Evolutionary conservation across 2,113 vertebrate species (phyloP), one percentile per base, ranked within the genome.

Genomic region (Cygnus atratus): DNA sequence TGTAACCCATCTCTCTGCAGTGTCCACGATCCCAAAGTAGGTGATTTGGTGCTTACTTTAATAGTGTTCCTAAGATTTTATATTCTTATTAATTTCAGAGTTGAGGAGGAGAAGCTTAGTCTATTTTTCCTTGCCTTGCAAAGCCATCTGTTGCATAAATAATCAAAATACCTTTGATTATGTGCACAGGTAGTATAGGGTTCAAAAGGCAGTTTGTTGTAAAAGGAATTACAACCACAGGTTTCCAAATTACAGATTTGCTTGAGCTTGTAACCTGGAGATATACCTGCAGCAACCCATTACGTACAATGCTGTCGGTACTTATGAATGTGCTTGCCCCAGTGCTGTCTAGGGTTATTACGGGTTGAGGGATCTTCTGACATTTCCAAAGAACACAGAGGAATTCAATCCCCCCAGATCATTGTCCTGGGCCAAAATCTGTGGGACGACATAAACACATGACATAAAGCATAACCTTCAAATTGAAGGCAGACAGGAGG

Each of bases 311-410:
- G 25, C 2, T 2, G 1, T 71, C 13, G 70, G 6, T 48, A 43
- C 19, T 35, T 78, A 35, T 0, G 4, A 71, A 29, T 29, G 2
- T 33, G 20, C 13, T 77, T 43, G 39, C 10, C 16, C 6, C 28
- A 10, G 7, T 20, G 7, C 9, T 65, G 15, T 55, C 33, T 61
- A 74, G 29, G n/a, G 17, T 59, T 0, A 0, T 72, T 71, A 48
- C 0, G 0, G 15, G 18, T 39, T 82, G 35, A 62, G 8, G 11
- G 33, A 75, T 84, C 7, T 61, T 46, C n/a, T 52, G 17, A 25
- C 0, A 0, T 74, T 87, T 82, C 52, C 35, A n/a, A 18, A 71
- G 46, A 70, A 10, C 29, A 52, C 37, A 83, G 24, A 90, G 18
- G 50, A 78, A 21, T 0, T 1, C 3, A 2, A 10, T 66, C 55